Conservation (phyloP, 2,797 vertebrate species). For the Tadarida brasiliensis region DNA sequence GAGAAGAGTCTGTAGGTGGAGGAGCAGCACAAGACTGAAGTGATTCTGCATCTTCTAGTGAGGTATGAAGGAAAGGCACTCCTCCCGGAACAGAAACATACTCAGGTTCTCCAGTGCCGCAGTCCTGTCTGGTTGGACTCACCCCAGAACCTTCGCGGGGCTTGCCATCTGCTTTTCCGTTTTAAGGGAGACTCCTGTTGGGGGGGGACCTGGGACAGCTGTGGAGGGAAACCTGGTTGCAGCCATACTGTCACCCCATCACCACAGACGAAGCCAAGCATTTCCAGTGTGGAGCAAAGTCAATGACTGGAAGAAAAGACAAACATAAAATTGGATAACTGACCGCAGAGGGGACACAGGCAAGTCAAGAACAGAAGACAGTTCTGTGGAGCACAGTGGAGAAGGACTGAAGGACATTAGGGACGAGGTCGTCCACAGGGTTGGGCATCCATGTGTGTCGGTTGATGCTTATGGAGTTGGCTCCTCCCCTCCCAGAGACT, state of each 20-base stretch:
- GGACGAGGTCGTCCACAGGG: neutral
- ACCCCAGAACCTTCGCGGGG: neutral
- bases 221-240: neutral
- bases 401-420: neutral
- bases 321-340: neutral
- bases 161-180: neutral
- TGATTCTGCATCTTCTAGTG: too few species aligned
- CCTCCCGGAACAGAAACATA: neutral
- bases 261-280: neutral
- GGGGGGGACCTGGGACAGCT: neutral
- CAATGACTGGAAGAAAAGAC: neutral
- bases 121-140: neutral
- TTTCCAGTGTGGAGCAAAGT: neutral
- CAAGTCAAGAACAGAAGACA: neutral
- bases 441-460: neutral
- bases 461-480: neutral
- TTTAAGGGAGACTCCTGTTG: neutral
- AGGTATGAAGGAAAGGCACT: neutral
- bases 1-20: neutral
- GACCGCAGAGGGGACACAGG: neutral
- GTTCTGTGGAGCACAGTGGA: neutral
- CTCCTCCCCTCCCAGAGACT: neutral
- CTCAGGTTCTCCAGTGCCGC: neutral
- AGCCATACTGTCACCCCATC: neutral
- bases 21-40: neutral